Base-by-base conservation (phyloP, 2,113 vertebrate species). In the Albula glossodonta region DNA sequence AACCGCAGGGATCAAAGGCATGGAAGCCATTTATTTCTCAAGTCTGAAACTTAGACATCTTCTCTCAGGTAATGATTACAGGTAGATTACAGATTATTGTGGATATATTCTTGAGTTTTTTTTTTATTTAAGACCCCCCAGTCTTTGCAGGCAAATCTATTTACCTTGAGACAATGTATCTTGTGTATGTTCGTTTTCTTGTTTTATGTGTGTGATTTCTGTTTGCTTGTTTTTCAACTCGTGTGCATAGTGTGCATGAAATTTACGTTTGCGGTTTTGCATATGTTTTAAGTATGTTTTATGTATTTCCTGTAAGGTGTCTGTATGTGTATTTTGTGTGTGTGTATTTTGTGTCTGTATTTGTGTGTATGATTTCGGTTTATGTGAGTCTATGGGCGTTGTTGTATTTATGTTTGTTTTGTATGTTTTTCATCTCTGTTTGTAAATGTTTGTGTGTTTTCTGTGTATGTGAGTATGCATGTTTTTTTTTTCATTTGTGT, bases 41-140 rank as follows among this genome's bases (percentile, higher is more conserved):
- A 85, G 80, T 81, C 84, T 86, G 85, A 79, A 86, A 88, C 79
- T 81, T 41, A 77, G 83, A 84, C 88, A 89, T 77, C 60, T 91
- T 91, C 87, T 88, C 89, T 90, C 83, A 84, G 90, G 88, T 91
- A 84, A 88, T 81, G 51, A 88, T 90, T 90, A 88, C 89, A 90
- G 77, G 53, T 60, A 5, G 88, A 83, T 78, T 88, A 41, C 31
- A 41, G 31, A 41, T 41, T 41, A 41, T 41, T 60, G 11, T 60
- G 56, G 56, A 60, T 11, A 12, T 11, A 3, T 86, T 10, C 89
- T 89, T 89, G 80, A 83, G 86, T 83, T 52, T 50, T 53, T 51
- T 8, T 31, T 52, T 9, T 56, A 60, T 25, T 56, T 12, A 31
- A 70, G 87, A 85, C 86, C 86, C 82, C 83, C 87, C 74, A 80